A percentile compares a stretch with the other conserved stretches of the same genome.
phyloP scores from a whole-genome alignment of 2,113 vertebrate genomes.

The Seriola quinqueradiata region DNA sequence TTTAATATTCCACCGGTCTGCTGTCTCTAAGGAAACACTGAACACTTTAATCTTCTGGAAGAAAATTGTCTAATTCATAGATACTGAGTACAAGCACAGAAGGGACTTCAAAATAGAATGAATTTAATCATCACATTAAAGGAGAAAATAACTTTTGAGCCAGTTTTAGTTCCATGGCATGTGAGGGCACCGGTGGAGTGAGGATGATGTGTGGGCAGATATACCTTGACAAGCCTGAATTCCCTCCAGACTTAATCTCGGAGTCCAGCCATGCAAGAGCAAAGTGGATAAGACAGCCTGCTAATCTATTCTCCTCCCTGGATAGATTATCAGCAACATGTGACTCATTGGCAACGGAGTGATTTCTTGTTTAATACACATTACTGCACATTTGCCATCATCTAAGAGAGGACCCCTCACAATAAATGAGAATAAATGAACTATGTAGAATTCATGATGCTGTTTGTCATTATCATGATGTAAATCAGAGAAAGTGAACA shows the following conservation, averaged over 20 bases:
- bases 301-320: constrained; percentile 55
- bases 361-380: neutral
- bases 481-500: neutral
- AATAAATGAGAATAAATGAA: neutral
- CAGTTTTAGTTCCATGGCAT: neutral
- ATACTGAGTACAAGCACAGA: neutral
- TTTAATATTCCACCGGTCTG: neutral
- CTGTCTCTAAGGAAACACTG: neutral
- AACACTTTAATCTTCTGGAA: neutral
- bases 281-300: constrained; percentile 55
- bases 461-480: neutral
- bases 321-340: constrained; percentile 47
- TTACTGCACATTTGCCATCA: neutral
- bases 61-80: neutral
- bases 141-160: neutral
- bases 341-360: constrained; percentile 26
- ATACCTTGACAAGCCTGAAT: constrained; percentile 62
- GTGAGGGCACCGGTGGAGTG: neutral
- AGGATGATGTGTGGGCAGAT: constrained; percentile 32
- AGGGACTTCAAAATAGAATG: neutral
- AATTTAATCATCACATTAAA: neutral
- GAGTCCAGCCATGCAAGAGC: constrained; percentile 43
- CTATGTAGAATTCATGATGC: neutral
- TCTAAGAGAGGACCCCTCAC: neutral
- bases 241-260: constrained; percentile 31